phyloP scores from a whole-genome alignment of 2,113 vertebrate genomes.

The Gnathonemus echidnorhynchus region DNA sequence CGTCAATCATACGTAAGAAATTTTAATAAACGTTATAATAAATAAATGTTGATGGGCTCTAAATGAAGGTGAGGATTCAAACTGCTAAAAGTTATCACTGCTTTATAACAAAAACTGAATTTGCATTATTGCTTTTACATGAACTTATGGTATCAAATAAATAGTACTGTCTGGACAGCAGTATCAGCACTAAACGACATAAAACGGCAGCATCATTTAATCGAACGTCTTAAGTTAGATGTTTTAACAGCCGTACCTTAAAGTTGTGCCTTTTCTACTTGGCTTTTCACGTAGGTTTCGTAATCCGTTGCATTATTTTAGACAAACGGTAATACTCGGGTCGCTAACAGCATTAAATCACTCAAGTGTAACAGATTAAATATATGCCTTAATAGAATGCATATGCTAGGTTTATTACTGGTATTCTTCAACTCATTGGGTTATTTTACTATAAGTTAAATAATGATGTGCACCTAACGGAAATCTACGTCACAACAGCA shows the following conservation, averaged over 20 bases:
- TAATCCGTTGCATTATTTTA: neutral
- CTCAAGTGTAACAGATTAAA: neutral
- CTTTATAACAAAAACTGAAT: neutral
- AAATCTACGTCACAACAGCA: neutral
- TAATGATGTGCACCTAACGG: neutral
- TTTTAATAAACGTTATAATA: neutral
- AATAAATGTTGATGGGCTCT: neutral
- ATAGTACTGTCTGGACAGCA: neutral
- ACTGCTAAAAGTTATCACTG: neutral
- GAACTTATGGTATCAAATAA: neutral
- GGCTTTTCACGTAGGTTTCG: neutral
- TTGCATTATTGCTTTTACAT: neutral
- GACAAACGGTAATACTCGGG: neutral
- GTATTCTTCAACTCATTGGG: neutral
- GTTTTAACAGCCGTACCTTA: neutral
- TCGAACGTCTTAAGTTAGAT: neutral
- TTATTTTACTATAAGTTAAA: neutral
- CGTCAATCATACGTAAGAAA: neutral
- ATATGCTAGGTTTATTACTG: neutral
- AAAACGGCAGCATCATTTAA: neutral
- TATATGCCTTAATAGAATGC: neutral
- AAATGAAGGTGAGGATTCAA: neutral
- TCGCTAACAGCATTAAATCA: neutral
- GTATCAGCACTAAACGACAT: neutral
- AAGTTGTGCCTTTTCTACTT: neutral